Conservation (phyloP, 2,113 vertebrate species). For the Clinocottus analis region DNA sequence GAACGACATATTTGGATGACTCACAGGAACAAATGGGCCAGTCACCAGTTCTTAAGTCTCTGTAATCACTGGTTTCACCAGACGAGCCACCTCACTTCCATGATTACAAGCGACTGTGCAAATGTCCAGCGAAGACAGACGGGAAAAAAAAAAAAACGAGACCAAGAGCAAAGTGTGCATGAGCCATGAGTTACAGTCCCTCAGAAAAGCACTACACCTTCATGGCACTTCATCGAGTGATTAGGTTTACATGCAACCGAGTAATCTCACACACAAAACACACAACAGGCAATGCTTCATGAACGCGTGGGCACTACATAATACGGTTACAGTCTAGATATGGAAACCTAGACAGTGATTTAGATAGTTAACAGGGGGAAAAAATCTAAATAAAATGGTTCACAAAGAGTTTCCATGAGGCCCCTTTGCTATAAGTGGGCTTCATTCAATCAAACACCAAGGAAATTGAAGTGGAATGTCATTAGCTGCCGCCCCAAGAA, state of each 20-base stretch:
- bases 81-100: not conserved
- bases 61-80: slow-evolving; percentile 21
- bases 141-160: slow-evolving; percentile 19
- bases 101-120: slow-evolving; percentile 31
- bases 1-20: slow-evolving; percentile 2
- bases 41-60: slow-evolving; percentile 1
- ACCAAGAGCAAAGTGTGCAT: slow-evolving; percentile 33
- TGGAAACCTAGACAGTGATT: slow-evolving; percentile 37
- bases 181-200: slow-evolving; percentile 58
- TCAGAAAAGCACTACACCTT: slow-evolving; percentile 39
- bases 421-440: slow-evolving; percentile 19
- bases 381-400: not conserved
- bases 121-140: slow-evolving; percentile 42
- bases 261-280: slow-evolving; percentile 64
- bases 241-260: slow-evolving; percentile 62
- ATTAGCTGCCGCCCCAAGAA: slow-evolving; percentile 38
- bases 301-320: slow-evolving; percentile 44
- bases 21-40: slow-evolving; percentile 26
- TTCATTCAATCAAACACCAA: slow-evolving; percentile 45
- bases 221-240: slow-evolving; percentile 53
- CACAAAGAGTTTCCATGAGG: slow-evolving; percentile 22
- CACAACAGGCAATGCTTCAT: slow-evolving; percentile 18
- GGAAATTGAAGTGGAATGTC: slow-evolving; percentile 42
- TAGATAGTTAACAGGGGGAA: not conserved
- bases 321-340: slow-evolving; percentile 29